phyloP scores from a whole-genome alignment of 2,113 vertebrate genomes.

The Rhagologus leucostigma region DNA sequence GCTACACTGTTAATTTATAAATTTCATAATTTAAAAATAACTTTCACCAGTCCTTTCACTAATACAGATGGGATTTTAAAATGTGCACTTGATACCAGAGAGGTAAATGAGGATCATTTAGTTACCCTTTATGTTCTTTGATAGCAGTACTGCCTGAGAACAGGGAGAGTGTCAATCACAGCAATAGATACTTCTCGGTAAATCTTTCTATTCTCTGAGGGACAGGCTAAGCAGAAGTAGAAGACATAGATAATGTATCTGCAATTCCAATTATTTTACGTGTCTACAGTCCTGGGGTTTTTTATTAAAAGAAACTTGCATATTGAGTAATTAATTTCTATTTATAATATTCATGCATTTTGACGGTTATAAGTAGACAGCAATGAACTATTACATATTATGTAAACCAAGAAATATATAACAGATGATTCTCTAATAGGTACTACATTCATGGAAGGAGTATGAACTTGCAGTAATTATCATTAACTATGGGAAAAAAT shows the following conservation, averaged over 20 bases:
- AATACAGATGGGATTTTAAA: not conserved
- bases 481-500: constrained; percentile 80
- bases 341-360: not conserved
- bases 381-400: not conserved
- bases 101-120: not conserved
- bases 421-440: constrained; percentile 71
- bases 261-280: not conserved
- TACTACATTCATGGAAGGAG: constrained; percentile 77
- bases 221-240: not conserved
- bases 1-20: not conserved
- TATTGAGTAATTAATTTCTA: not conserved
- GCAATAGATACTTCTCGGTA: not conserved
- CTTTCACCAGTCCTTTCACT: not conserved
- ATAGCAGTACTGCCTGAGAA: not conserved
- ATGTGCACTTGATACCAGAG: not conserved
- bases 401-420: not conserved
- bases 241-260: not conserved
- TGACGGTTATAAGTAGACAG: not conserved
- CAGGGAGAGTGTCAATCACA: not conserved
- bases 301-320: not conserved
- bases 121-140: not conserved
- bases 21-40: not conserved
- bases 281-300: not conserved
- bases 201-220: not conserved
- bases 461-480: constrained; percentile 75